phyloP scores from a whole-genome alignment of 2,113 vertebrate genomes.

The Pleuronectes platessa region DNA sequence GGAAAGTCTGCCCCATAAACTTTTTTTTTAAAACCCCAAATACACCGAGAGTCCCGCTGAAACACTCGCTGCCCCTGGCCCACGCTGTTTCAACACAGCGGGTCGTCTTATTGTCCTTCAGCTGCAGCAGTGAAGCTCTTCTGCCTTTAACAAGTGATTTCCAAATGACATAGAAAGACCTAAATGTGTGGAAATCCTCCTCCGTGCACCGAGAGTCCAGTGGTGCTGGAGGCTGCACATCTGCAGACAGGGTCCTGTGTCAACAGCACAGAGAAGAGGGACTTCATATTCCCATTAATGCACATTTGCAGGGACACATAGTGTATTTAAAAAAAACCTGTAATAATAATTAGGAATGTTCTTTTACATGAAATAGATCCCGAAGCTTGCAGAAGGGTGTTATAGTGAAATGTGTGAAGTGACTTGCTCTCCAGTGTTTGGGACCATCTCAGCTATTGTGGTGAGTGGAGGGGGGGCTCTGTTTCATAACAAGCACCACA shows the following conservation, averaged over 20 bases:
- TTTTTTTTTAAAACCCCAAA: conserved; percentile 16
- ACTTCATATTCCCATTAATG: background rate
- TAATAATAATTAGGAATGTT: too few relatives aligned
- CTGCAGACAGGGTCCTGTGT: background rate
- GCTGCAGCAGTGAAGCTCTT: too few relatives aligned
- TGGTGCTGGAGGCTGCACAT: background rate
- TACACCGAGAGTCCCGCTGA: background rate
- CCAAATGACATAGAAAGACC: background rate
- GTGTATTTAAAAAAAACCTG: too few relatives aligned
- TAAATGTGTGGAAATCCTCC: background rate
- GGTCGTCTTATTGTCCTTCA: too few relatives aligned
- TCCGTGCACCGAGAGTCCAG: background rate
- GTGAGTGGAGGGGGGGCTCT: conserved; percentile 2
- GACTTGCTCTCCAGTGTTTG: conserved; percentile 3
- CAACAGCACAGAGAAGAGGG: background rate
- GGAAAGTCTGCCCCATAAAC: conserved; percentile 38
- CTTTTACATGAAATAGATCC: too few relatives aligned
- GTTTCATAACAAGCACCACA: conserved; percentile 59
- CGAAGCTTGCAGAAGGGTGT: too few relatives aligned
- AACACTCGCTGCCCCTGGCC: background rate
- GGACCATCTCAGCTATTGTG: conserved; percentile 28
- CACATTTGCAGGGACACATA: too few relatives aligned
- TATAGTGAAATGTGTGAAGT: background rate
- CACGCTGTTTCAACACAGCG: too few relatives aligned
- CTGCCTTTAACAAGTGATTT: background rate